Conservation (phyloP, 2,113 vertebrate species). For the Phylloscopus trochilus region DNA sequence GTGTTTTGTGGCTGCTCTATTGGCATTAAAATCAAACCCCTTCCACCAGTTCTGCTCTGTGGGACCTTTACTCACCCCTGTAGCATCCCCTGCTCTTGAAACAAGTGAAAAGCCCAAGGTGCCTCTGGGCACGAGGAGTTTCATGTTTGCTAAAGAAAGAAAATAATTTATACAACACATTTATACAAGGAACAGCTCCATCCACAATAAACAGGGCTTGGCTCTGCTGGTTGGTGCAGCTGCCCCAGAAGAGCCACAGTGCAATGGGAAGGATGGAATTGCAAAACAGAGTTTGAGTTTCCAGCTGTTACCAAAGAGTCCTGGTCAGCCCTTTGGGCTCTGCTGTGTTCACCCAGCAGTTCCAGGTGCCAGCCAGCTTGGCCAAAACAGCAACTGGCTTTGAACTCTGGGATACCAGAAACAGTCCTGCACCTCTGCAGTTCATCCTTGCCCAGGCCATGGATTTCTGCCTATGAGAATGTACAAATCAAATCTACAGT, state of each 20-base stretch:
- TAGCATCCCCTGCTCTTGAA: background rate
- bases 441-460: background rate
- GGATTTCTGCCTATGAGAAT: background rate
- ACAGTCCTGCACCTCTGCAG: background rate
- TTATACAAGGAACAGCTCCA: background rate
- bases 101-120: background rate
- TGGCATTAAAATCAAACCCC: background rate
- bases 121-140: background rate
- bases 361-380: background rate
- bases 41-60: background rate
- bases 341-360: background rate
- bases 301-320: background rate
- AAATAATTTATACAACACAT: background rate
- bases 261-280: background rate
- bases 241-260: background rate
- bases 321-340: background rate
- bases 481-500: accelerated
- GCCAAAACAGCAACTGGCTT: background rate
- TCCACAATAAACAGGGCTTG: background rate
- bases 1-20: background rate
- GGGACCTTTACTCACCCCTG: background rate
- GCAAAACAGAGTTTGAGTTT: background rate
- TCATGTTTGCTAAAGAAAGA: background rate
- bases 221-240: background rate
- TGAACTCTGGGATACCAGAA: background rate